A percentile compares a stretch with the other conserved stretches of the same genome.
These are phyloP conservation scores for Ormyrus pomaceus DNA, from an alignment of 2,888 invertebrate genomes.

Conservation along the genomic window DNA sequence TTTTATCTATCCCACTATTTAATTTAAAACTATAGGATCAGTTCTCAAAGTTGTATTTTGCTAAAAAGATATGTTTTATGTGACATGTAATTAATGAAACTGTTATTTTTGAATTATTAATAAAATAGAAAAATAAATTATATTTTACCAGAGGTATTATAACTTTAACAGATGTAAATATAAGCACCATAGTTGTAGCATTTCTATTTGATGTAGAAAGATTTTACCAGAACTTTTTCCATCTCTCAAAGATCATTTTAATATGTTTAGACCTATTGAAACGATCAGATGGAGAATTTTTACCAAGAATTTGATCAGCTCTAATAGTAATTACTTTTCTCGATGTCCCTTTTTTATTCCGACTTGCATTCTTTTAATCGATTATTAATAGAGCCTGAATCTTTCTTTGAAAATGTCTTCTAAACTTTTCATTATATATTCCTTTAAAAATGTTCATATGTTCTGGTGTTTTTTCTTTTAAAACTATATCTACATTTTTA, in stretches of 20 bases:
- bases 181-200: slow-evolving; percentile 62
- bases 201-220: slow-evolving; percentile 67
- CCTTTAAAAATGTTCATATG: no score
- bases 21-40: slow-evolving; percentile 69
- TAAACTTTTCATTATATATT: no score
- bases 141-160: slow-evolving; percentile 35
- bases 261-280: slow-evolving; percentile 71
- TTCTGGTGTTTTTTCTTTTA: no score
- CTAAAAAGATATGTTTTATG: slow-evolving; percentile 43
- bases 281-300: slow-evolving; percentile 64
- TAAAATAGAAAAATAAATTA: neutral
- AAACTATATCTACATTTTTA: no score
- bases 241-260: slow-evolving; percentile 68
- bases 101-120: neutral
- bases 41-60: slow-evolving; percentile 63
- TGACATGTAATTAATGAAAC: slow-evolving; percentile 4
- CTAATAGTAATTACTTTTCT: slow-evolving; percentile 78
- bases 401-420: no score
- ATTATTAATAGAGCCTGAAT: no score
- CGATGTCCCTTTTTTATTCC: slow-evolving; percentile 69
- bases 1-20: slow-evolving; percentile 71
- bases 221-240: slow-evolving; percentile 68
- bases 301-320: slow-evolving; percentile 77
- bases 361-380: slow-evolving; percentile 72
- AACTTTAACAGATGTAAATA: slow-evolving; percentile 59